Percentiles rank a stretch among this genome's conserved stretches.
Conservation (phyloP, 2,113 vertebrate genomes). For the Cyanoderma ruficeps region DNA sequence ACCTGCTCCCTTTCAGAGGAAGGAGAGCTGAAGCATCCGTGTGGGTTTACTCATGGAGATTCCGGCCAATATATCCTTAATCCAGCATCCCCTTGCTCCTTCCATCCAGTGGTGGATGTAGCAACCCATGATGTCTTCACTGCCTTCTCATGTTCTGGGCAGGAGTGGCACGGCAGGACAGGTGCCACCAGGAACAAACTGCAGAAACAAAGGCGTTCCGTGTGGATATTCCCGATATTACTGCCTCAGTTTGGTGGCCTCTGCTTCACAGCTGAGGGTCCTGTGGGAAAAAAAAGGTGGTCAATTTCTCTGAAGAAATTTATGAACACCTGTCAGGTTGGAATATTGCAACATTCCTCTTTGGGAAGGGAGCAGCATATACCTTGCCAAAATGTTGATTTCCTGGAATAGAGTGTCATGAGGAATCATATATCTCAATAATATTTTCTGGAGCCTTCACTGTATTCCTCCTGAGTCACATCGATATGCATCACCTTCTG, state of each 20-base stretch:
- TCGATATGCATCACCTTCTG: not conserved
- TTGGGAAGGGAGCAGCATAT: not conserved
- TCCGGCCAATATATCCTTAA: not conserved
- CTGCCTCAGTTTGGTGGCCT: not conserved
- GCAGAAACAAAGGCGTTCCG: not conserved
- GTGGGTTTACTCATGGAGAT: fast-evolving
- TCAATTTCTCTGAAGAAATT: not conserved
- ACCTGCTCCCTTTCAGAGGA: not conserved
- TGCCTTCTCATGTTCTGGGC: not conserved
- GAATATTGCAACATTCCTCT: not conserved
- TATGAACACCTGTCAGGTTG: not conserved
- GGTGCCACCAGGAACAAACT: not conserved
- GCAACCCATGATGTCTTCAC: fast-evolving
- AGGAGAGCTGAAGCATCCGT: fast-evolving
- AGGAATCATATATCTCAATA: not conserved
- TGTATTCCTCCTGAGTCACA: not conserved
- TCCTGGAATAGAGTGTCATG: not conserved
- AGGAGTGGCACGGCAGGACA: not conserved
- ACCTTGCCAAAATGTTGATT: not conserved
- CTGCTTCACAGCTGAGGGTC: not conserved
- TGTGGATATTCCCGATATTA: fast-evolving
- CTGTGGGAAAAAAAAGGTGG: not conserved
- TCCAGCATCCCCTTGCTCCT: not conserved
- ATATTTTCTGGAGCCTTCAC: not conserved
- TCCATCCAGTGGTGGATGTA: not conserved